Evolutionary conservation across 2,797 vertebrate species (phyloP), one percentile per base, ranked within the genome.

Genomic region (Sebastes matsubarae): DNA sequence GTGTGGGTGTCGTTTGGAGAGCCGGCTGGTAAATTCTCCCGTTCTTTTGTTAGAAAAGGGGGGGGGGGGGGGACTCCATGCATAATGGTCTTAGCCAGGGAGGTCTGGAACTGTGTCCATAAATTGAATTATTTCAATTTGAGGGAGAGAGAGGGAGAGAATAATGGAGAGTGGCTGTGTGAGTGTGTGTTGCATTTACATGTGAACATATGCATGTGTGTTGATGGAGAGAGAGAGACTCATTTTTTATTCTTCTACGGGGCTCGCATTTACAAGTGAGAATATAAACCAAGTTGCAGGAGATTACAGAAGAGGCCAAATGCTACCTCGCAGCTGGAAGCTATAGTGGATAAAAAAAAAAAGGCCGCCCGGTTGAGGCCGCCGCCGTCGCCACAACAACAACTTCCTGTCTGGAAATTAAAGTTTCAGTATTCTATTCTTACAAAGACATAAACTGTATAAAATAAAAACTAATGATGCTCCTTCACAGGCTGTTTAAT

Each of bases 221-320:
- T 84, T 79, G 81, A 84, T 77, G 60, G 71, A 80, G 68, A 54
- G 68, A 57, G 58, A 38, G 36, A 92, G 93, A 93, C 96, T 93
- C 66, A 96, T 96, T 95, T 95, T 95, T 95, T 95, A 97, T 97
- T 93, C 91, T 80, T 96, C 86, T 52, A 82, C 93, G 92, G 92
- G 95, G 95, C 95, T 95, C 95, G 93, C 94, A 97, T 97, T 96
- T 97, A 96, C 95, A 96, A 96, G 95, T 64, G 68, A 96, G 94
- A 96, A 96, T 96, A 94, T 79, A 89, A 91, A 95, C 90, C 94
- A 90, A 96, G 96, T 95, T 95, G 94, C 89, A 95, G 82, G 83
- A 94, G 91, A 95, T 97, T 96, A 97, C 94, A 94, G 94, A 93
- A 87, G 92, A 87, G 95, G 93, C 93, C 94, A 96, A 96, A 96